These are phyloP conservation scores for Cassiopea andromeda DNA, from an alignment of 30 jellyfish, hydroid and myxozoan genomes.

Conservation along the genomic window DNA sequence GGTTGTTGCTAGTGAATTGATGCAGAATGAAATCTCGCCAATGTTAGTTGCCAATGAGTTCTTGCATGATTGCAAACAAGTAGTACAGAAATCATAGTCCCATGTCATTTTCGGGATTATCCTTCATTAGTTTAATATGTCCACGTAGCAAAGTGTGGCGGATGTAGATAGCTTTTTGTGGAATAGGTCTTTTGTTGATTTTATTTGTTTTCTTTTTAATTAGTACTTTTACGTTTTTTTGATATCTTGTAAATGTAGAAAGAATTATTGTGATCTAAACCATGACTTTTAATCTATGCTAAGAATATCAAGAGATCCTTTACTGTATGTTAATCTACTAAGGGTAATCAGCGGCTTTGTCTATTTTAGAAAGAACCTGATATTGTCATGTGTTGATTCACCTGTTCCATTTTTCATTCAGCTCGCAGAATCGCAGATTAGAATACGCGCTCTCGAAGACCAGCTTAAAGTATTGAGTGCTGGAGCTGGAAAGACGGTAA, in stretches of 20 bases:
- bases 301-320: neutral
- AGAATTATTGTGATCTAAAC: neutral
- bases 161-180: neutral
- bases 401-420: slow-evolving; percentile 26
- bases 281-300: neutral
- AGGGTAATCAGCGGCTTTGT: slow-evolving; percentile 9
- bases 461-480: slow-evolving; percentile 87
- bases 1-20: no score
- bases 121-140: no score
- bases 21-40: no score
- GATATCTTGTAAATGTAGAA: neutral
- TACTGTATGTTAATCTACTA: neutral
- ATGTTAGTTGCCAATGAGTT: no score
- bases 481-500: slow-evolving; percentile 79
- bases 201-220: neutral
- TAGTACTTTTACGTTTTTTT: neutral
- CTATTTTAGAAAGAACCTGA: neutral
- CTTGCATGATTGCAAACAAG: no score
- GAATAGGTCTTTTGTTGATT: neutral
- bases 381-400: neutral
- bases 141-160: neutral
- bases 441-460: slow-evolving; percentile 88
- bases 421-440: slow-evolving; percentile 98
- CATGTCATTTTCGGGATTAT: no score
- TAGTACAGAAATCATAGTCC: no score